Evolutionary conservation across 2,113 vertebrate species (phyloP).

Genomic region (Toxotes jaculatrix): DNA sequence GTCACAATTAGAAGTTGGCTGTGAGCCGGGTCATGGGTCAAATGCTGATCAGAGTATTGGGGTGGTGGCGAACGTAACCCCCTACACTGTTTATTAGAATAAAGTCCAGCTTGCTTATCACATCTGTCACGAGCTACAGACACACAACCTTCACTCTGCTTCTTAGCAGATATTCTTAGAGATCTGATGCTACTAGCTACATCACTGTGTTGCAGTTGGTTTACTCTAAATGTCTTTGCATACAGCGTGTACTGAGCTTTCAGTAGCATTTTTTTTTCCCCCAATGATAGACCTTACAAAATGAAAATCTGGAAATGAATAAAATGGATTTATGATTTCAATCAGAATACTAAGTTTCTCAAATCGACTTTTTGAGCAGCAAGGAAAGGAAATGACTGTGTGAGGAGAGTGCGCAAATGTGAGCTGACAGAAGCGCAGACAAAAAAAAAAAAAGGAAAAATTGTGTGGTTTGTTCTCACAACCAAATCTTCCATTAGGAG

Average conservation of each 20-base stretch:
- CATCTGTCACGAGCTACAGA: constrained; percentile 49
- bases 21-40: constrained; percentile 66
- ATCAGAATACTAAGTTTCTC: constrained; percentile 55
- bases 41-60: constrained; percentile 65
- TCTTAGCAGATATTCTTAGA: constrained; percentile 17
- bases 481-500: constrained; percentile 66
- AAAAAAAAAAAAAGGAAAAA: constrained; percentile 10
- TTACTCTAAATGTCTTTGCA: constrained; percentile 58
- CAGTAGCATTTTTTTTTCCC: neutral
- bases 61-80: constrained; percentile 24
- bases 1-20: constrained; percentile 76
- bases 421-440: constrained; percentile 33
- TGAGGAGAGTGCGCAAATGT: constrained; percentile 39
- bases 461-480: constrained; percentile 50
- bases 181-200: constrained; percentile 4
- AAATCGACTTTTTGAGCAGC: constrained; percentile 52
- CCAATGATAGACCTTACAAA: constrained; percentile 60
- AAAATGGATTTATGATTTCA: constrained; percentile 72
- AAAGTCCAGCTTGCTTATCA: constrained; percentile 39
- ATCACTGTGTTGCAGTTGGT: constrained; percentile 24
- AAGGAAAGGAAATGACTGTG: constrained; percentile 47
- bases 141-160: constrained; percentile 18
- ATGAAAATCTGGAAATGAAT: constrained; percentile 65
- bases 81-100: constrained; percentile 37
- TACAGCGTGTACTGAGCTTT: constrained; percentile 33